Conservation (phyloP, 2,797 vertebrate genomes). For the Typhlichthys eigenmanni region DNA sequence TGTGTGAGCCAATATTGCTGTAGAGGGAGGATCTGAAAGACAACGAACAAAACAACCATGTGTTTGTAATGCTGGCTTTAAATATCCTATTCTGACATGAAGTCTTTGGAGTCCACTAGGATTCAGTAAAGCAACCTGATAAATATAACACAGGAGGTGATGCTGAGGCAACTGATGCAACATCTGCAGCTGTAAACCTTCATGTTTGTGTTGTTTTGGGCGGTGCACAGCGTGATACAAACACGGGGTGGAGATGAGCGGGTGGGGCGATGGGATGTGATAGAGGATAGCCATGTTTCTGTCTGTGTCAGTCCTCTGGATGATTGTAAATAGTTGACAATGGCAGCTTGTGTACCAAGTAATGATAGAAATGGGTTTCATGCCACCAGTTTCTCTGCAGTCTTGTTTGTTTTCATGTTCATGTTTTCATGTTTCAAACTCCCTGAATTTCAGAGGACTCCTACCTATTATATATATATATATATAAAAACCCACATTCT, state of each 20-base stretch:
- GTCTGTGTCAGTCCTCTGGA: constrained; percentile 1
- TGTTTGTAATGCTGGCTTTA: too few species aligned
- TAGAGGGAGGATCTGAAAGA: too few species aligned
- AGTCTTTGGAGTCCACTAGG: constrained; percentile 19
- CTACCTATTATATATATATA: too few species aligned
- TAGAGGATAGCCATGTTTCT: not conserved
- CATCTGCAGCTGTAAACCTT: constrained; percentile 50
- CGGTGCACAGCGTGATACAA: constrained; percentile 11
- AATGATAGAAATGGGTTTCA: too few species aligned
- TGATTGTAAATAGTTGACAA: constrained; percentile 19
- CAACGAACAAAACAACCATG: too few species aligned
- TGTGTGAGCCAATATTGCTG: too few species aligned
- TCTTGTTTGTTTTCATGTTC: too few species aligned
- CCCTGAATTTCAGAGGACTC: too few species aligned
- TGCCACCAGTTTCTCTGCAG: too few species aligned
- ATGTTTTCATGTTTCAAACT: too few species aligned
- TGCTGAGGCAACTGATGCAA: constrained; percentile 30
- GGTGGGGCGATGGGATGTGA: not conserved
- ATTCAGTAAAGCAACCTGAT: too few species aligned
- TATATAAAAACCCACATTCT: too few species aligned
- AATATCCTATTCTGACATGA: constrained; percentile 1
- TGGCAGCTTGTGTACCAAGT: not conserved
- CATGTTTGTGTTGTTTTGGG: constrained; percentile 35
- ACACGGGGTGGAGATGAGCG: constrained; percentile 14
- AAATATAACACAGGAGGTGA: constrained; percentile 44